A percentile compares a stretch with the other conserved stretches of the same genome.
phyloP scores from a whole-genome alignment of 2,797 vertebrate species.

The Acomys russatus region DNA sequence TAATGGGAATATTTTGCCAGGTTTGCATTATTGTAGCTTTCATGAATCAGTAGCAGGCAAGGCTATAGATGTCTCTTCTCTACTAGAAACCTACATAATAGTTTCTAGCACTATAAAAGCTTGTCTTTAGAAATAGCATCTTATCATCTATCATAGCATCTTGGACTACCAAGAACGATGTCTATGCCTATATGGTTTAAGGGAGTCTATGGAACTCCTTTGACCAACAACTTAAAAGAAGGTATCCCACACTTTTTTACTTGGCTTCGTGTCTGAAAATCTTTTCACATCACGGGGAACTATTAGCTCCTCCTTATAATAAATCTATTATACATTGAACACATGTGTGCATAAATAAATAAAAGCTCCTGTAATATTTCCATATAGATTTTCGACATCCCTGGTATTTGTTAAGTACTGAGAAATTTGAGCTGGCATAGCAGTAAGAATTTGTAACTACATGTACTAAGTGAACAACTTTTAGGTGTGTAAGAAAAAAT shows the following conservation, averaged over 20 bases:
- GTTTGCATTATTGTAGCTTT: no score
- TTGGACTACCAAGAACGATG: background rate
- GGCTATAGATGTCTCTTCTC: no score
- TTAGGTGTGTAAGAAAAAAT: background rate
- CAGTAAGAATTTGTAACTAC: background rate
- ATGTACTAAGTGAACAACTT: background rate
- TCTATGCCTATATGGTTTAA: background rate
- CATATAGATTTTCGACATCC: background rate
- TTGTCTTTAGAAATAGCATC: background rate
- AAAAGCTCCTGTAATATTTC: background rate
- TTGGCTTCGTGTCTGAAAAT: background rate
- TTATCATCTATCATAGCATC: background rate
- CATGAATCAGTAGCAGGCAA: no score
- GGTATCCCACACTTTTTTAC: background rate
- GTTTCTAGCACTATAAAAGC: no score
- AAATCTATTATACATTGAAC: background rate
- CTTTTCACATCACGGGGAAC: background rate
- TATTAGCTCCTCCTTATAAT: background rate
- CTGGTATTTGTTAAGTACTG: background rate
- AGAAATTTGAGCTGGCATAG: background rate
- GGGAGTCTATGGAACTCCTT: background rate
- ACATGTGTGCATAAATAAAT: background rate
- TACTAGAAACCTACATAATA: no score
- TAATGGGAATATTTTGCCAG: no score
- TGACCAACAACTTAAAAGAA: background rate